Evolutionary conservation across 1,140 invertebrate genomes (phyloP).

Genomic region (Centruroides sculpturatus): DNA sequence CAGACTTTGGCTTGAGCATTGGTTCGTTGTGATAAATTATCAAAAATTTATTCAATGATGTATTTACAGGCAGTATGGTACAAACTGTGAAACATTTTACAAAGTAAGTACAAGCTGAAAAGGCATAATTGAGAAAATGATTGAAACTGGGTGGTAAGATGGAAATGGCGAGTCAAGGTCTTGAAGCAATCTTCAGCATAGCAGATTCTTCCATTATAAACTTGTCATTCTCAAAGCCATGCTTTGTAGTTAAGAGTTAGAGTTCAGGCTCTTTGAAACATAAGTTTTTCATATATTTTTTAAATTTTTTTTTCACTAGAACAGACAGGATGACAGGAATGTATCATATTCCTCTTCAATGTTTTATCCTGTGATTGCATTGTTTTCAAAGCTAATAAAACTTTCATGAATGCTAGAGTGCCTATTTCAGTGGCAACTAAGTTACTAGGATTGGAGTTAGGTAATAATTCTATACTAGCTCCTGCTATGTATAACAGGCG

Average conservation of each 20-base stretch:
- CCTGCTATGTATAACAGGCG: conserved; percentile 16
- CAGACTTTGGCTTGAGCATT: conserved; percentile 16
- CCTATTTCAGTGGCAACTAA: conserved; percentile 11
- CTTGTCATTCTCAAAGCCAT: background rate
- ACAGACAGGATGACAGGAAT: conserved; percentile 13
- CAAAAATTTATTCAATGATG: conserved; percentile 33
- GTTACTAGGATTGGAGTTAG: conserved; percentile 8
- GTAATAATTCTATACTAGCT: conserved; percentile 13
- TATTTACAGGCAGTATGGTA: conserved; percentile 31
- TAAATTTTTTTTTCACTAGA: too few relatives aligned
- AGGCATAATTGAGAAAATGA: conserved; percentile 21
- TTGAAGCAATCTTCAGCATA: conserved; percentile 6
- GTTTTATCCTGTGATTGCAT: conserved; percentile 7
- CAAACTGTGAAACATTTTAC: conserved; percentile 30
- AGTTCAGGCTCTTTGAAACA: conserved; percentile 12
- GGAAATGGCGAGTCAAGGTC: conserved; percentile 15
- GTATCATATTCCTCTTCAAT: conserved; percentile 7
- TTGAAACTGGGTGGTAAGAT: conserved; percentile 19
- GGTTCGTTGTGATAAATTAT: conserved; percentile 28
- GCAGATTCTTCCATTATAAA: background rate
- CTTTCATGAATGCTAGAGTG: conserved; percentile 14
- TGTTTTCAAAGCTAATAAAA: conserved; percentile 14
- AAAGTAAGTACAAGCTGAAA: conserved; percentile 26
- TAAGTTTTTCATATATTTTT: conserved; percentile 5
- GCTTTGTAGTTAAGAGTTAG: background rate